Evolutionary conservation across 2,113 vertebrate species (phyloP).

Genomic region (Forbesichthys agassizii): DNA sequence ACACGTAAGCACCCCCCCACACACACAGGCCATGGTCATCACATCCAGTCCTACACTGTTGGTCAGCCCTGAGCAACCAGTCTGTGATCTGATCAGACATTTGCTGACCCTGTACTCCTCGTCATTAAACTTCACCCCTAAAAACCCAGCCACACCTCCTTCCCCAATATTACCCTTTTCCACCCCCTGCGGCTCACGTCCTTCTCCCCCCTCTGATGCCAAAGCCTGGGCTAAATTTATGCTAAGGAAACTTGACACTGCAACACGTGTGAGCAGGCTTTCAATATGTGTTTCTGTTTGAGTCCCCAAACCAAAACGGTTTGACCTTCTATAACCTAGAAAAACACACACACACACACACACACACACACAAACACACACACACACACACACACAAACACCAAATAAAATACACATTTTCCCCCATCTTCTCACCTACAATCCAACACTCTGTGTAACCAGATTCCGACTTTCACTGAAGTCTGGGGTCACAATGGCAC

Average conservation of each 20-base stretch:
- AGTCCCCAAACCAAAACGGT: slow-evolving; percentile 2
- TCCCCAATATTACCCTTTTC: slow-evolving; percentile 9
- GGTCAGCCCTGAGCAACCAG: slow-evolving; percentile 6
- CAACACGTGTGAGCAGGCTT: slow-evolving; percentile 47
- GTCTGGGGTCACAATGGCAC: slow-evolving; percentile 46
- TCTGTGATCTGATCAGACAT: slow-evolving; percentile 23
- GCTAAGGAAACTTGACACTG: slow-evolving; percentile 66
- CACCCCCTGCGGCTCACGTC: slow-evolving; percentile 12
- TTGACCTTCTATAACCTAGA: slow-evolving; percentile 11
- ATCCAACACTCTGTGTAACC: not conserved
- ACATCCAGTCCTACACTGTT: not conserved
- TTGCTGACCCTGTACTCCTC: slow-evolving; percentile 20
- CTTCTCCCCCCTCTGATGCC: not conserved
- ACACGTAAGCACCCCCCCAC: not conserved
- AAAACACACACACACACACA: not conserved
- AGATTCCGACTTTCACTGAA: slow-evolving; percentile 7
- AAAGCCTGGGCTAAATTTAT: slow-evolving; percentile 62
- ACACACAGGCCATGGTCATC: not conserved
- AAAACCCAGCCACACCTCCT: not conserved
- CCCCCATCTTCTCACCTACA: not conserved
- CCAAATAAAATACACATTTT: too few relatives aligned
- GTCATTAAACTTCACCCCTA: slow-evolving; percentile 25
- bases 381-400: not conserved
- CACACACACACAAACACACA: not conserved
- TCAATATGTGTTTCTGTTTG: slow-evolving; percentile 36